phyloP scores from a whole-genome alignment of 1,140 invertebrate species.

The Drosophila guanche region DNA sequence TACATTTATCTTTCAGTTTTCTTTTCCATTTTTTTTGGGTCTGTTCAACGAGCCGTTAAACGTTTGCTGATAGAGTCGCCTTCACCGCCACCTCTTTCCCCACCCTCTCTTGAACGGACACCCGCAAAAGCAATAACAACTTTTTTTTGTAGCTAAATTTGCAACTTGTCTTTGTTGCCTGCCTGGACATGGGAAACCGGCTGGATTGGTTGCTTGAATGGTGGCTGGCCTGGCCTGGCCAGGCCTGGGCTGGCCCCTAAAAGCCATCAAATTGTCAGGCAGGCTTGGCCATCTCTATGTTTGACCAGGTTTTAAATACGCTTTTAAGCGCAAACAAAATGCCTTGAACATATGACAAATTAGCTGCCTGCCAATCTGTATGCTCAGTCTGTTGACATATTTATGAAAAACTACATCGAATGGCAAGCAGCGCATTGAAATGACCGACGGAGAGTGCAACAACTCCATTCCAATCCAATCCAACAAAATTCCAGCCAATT shows the following conservation, averaged over 20 bases:
- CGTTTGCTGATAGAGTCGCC: conserved; percentile 67
- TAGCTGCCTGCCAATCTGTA: conserved; percentile 52
- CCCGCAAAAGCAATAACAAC: conserved; percentile 50
- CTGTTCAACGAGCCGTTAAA: conserved; percentile 74
- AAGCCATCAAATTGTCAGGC: conserved; percentile 54
- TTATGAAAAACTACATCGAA: conserved; percentile 44
- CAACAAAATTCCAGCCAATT: neutral
- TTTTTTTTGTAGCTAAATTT: conserved; percentile 48
- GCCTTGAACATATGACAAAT: conserved; percentile 60
- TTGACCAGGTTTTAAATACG: conserved; percentile 61
- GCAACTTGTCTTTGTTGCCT: conserved; percentile 69
- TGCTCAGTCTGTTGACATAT: conserved; percentile 57
- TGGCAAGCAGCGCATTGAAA: neutral
- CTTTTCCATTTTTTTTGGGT: conserved; percentile 29
- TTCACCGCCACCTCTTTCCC: conserved; percentile 24
- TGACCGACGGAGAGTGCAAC: neutral
- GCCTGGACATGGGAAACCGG: conserved; percentile 53
- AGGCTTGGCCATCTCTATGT: conserved; percentile 30
- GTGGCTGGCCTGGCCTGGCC: conserved; percentile 14
- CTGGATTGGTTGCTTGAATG: conserved; percentile 23
- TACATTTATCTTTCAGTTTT: neutral
- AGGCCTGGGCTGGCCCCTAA: conserved; percentile 30
- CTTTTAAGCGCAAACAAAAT: conserved; percentile 48
- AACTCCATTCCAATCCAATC: conserved; percentile 19
- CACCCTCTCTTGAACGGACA: conserved; percentile 19